Conservation (phyloP, 2,888 invertebrate species). For the Coremacera marginata region DNA sequence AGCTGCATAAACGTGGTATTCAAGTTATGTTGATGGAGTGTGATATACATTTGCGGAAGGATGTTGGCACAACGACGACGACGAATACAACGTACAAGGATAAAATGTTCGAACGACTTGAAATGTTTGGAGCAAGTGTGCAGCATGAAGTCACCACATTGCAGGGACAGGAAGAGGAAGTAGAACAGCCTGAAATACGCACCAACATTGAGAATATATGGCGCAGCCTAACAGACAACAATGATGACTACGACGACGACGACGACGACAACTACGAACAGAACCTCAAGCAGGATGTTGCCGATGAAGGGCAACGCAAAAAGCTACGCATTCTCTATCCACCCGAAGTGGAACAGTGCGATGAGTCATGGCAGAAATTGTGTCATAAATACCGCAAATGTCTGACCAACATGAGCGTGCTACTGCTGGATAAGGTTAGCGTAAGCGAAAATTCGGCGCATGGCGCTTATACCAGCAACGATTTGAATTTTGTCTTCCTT, state of each 20-base stretch:
- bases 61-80: background rate
- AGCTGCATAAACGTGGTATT: constrained; percentile 55
- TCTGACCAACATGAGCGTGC: constrained; percentile 54
- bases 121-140: constrained; percentile 42
- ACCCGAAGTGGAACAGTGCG: constrained; percentile 46
- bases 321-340: constrained; percentile 38
- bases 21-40: constrained; percentile 57
- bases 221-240: constrained; percentile 47
- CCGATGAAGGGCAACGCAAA: background rate
- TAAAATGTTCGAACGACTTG: constrained; percentile 60
- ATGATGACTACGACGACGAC: constrained; percentile 34
- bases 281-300: background rate
- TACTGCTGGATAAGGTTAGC: constrained; percentile 36
- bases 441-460: constrained; percentile 41
- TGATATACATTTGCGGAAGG: constrained; percentile 23
- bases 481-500: constrained; percentile 60
- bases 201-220: constrained; percentile 44
- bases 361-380: constrained; percentile 51
- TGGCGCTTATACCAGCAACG: constrained; percentile 50
- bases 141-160: background rate
- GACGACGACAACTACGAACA: constrained; percentile 39
- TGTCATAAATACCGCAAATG: constrained; percentile 60
- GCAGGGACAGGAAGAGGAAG: constrained; percentile 17
- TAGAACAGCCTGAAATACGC: constrained; percentile 42
- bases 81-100: background rate